A percentile compares a stretch with the other conserved stretches of the same genome.
Conservation (phyloP, 1,140 invertebrate species). For the Drosophila repletoides region DNA sequence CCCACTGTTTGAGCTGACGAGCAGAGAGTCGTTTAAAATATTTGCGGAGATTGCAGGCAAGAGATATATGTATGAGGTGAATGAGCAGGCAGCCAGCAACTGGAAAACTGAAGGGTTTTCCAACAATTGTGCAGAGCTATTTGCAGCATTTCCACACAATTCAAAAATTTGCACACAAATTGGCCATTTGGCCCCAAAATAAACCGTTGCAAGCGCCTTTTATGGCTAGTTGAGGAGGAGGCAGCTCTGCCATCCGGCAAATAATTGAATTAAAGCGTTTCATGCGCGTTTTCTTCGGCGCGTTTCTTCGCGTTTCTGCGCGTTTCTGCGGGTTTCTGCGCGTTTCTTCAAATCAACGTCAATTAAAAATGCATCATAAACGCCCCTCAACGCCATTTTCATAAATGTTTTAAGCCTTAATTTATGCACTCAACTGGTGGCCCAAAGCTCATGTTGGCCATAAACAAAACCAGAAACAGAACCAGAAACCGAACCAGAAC, state of each 20-base stretch:
- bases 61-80: slow-evolving; percentile 52
- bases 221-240: slow-evolving; percentile 48
- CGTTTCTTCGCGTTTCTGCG: too few relatives aligned
- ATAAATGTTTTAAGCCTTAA: slow-evolving; percentile 70
- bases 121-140: slow-evolving; percentile 59
- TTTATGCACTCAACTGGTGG: slow-evolving; percentile 57
- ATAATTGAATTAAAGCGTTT: slow-evolving; percentile 77
- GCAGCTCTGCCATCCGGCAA: too few relatives aligned
- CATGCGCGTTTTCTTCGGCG: slow-evolving; percentile 67
- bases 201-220: slow-evolving; percentile 75
- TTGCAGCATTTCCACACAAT: slow-evolving; percentile 71
- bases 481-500: neutral
- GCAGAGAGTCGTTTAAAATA: slow-evolving; percentile 62
- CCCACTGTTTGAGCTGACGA: too few relatives aligned
- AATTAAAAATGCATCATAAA: slow-evolving; percentile 80
- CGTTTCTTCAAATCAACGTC: slow-evolving; percentile 78
- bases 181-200: slow-evolving; percentile 75
- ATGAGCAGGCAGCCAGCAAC: too few relatives aligned
- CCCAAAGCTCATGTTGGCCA: slow-evolving; percentile 17
- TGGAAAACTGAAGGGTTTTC: neutral
- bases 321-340: too few relatives aligned
- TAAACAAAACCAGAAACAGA: slow-evolving; percentile 28
- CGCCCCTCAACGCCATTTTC: slow-evolving; percentile 76
- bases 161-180: slow-evolving; percentile 80
- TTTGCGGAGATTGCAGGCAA: slow-evolving; percentile 66